phyloP scores from a whole-genome alignment of 2,888 invertebrate genomes.

The Neoascia interrupta region DNA sequence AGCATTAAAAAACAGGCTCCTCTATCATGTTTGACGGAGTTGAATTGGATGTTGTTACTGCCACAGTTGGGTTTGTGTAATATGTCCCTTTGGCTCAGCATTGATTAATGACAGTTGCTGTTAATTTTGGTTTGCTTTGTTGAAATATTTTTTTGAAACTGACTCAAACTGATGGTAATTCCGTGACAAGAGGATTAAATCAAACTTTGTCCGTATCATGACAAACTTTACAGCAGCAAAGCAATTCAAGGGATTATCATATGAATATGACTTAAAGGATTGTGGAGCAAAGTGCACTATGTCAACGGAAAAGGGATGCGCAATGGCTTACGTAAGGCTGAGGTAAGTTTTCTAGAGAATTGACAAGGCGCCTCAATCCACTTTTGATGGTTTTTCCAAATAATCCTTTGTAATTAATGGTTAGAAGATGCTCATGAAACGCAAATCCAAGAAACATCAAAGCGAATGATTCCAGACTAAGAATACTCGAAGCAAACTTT shows the following conservation, averaged over 20 bases:
- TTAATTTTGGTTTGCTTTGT: constrained; percentile 15
- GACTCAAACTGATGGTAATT: background rate
- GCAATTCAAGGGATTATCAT: constrained; percentile 50
- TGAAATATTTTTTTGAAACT: constrained; percentile 7
- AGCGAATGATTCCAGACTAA: too few relatives aligned
- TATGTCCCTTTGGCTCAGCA: background rate
- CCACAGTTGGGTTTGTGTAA: background rate
- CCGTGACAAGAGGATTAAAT: background rate
- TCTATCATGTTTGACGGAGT: constrained; percentile 31
- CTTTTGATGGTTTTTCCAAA: too few relatives aligned
- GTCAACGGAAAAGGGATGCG: constrained; percentile 54
- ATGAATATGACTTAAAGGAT: constrained; percentile 57
- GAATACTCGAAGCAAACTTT: too few relatives aligned
- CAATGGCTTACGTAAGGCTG: constrained; percentile 43
- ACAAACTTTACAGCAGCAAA: constrained; percentile 27
- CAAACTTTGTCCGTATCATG: constrained; percentile 10
- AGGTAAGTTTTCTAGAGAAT: too few relatives aligned
- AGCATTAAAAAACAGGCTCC: background rate
- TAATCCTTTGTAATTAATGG: too few relatives aligned
- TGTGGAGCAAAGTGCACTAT: constrained; percentile 45
- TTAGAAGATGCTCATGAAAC: too few relatives aligned
- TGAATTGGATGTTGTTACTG: background rate
- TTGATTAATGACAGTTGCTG: constrained; percentile 44
- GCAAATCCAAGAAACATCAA: too few relatives aligned
- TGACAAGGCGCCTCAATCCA: too few relatives aligned